These are phyloP conservation scores for Taxidea taxus DNA, from an alignment of 2,113 vertebrate genomes.

Conservation along the genomic window DNA sequence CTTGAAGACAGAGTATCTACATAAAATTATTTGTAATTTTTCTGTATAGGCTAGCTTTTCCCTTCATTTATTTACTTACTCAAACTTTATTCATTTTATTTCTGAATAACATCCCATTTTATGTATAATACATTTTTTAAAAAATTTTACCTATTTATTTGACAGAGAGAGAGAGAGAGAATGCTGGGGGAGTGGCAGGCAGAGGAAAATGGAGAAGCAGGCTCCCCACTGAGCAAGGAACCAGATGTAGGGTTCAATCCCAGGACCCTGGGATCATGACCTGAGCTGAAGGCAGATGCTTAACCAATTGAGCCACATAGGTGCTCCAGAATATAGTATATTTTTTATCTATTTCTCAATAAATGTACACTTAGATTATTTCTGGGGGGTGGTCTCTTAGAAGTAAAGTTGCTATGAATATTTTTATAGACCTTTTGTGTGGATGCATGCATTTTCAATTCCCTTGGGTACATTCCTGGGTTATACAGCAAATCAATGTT, in stretches of 20 bases:
- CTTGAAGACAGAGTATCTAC: neutral
- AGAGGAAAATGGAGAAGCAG: neutral
- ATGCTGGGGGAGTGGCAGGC: neutral
- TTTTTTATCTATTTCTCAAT: neutral
- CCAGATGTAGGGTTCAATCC: neutral
- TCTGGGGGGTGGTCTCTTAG: too few relatives aligned
- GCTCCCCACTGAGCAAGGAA: neutral
- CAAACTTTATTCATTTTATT: neutral
- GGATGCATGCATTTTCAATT: neutral
- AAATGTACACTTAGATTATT: neutral
- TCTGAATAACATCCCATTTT: neutral
- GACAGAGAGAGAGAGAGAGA: neutral
- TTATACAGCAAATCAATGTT: neutral
- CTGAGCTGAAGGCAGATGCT: neutral
- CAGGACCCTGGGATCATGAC: neutral
- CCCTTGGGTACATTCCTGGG: neutral
- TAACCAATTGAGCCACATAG: neutral
- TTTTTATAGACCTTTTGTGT: neutral
- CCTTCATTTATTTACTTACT: neutral
- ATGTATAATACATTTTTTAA: neutral
- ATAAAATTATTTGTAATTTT: neutral
- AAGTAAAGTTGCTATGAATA: neutral
- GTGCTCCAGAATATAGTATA: neutral
- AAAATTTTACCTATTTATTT: neutral
- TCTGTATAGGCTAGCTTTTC: neutral